Evolutionary conservation across 2,113 vertebrate species (phyloP).

Genomic region (Carollia perspicillata): DNA sequence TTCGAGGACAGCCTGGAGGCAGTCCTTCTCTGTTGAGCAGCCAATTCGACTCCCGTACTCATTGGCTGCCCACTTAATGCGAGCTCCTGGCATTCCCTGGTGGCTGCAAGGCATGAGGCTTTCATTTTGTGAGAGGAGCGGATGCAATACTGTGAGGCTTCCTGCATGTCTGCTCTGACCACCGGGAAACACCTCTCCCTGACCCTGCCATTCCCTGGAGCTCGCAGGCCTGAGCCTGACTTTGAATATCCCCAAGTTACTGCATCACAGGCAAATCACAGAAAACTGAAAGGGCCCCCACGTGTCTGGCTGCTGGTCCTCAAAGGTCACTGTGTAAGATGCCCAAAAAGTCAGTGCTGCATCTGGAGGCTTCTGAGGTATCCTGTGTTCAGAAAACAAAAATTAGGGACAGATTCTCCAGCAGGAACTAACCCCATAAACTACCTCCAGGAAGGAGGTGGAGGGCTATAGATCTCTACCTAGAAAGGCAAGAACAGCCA

Average conservation of each 20-base stretch:
- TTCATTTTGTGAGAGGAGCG: neutral
- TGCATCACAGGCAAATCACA: neutral
- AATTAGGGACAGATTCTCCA: neutral
- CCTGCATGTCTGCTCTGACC: too few species aligned
- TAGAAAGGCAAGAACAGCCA: neutral
- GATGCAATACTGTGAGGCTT: neutral
- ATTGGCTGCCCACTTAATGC: neutral
- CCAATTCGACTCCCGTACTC: too few species aligned
- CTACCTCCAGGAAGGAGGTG: neutral
- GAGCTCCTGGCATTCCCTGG: too few species aligned
- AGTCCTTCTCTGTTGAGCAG: too few species aligned
- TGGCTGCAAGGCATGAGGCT: too few species aligned
- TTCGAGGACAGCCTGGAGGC: too few species aligned
- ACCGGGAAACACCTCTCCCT: too few species aligned
- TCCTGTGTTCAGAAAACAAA: neutral
- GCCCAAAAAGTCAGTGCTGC: neutral
- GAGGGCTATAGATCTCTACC: neutral
- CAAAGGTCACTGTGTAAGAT: neutral
- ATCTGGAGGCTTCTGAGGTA: neutral
- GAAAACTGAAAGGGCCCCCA: neutral
- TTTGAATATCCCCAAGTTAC: neutral
- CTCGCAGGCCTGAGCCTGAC: neutral
- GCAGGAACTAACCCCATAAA: neutral
- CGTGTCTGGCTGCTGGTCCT: fast-evolving
- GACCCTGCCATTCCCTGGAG: too few species aligned